Evolutionary conservation across 2,888 invertebrate genomes (phyloP).

Genomic region (Resseliella maxima): DNA sequence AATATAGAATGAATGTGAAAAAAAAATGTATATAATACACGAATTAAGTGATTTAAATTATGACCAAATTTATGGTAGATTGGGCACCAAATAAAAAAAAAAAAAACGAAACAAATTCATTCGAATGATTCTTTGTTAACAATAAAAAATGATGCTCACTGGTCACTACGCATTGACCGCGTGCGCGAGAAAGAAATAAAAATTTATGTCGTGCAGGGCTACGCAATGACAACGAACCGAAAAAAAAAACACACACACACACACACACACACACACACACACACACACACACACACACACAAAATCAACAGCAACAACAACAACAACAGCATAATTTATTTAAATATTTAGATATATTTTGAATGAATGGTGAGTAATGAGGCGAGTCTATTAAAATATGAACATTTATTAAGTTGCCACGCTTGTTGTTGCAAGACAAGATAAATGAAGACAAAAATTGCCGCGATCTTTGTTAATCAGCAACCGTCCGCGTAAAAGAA

Average conservation of each 20-base stretch:
- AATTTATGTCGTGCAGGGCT: neutral
- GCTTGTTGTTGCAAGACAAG: neutral
- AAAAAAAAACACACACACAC: no score
- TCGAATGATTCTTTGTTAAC: neutral
- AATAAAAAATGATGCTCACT: neutral
- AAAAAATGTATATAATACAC: no score
- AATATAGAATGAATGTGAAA: neutral
- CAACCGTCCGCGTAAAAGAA: neutral
- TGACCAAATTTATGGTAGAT: conserved; percentile 18
- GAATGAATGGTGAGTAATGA: conserved; percentile 42
- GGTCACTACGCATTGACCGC: neutral
- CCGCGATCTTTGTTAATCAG: neutral
- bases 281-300: no score
- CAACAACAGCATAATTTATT: neutral
- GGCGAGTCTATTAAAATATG: conserved; percentile 30
- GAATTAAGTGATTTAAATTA: conserved; percentile 6
- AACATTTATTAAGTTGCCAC: neutral
- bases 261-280: no score
- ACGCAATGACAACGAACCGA: neutral
- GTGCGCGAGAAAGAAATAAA: neutral
- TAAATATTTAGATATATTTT: conserved; percentile 49
- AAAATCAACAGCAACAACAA: no score
- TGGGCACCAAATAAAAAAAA: neutral
- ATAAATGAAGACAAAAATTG: neutral
- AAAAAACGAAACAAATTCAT: conserved; percentile 1